Percentiles rank a stretch among this genome's conserved stretches.
Evolutionary conservation across 2,797 vertebrate species (phyloP).

Genomic region (Microctenopoma stevenorrisi): DNA sequence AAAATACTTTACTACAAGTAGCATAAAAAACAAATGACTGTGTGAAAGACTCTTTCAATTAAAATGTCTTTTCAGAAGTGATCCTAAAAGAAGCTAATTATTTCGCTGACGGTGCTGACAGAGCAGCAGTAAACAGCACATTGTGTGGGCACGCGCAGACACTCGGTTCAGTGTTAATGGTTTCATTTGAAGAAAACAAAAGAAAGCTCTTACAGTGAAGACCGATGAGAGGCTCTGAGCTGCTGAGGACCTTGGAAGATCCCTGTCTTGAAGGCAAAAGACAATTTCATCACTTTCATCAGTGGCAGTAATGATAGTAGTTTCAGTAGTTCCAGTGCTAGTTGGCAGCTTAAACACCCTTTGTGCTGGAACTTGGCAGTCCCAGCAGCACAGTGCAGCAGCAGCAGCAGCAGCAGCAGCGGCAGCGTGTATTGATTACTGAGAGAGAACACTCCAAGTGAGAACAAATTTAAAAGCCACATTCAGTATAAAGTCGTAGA

Average conservation of each 20-base stretch:
- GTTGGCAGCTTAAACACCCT: conserved; percentile 31
- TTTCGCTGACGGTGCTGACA: conserved; percentile 21
- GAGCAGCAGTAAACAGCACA: conserved; percentile 4
- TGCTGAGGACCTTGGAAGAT: conserved; percentile 36
- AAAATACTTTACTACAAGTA: neutral
- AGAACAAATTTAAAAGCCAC: conserved; percentile 63
- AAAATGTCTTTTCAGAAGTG: neutral
- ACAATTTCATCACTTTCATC: conserved; percentile 28
- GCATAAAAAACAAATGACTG: neutral
- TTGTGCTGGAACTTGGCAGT: conserved; percentile 20
- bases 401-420: conserved; percentile 11
- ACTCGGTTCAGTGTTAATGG: accelerated
- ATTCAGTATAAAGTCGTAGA: conserved; percentile 45
- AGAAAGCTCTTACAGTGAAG: conserved; percentile 52
- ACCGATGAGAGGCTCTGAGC: conserved; percentile 31
- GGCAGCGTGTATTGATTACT: conserved; percentile 55
- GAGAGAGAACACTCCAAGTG: conserved; percentile 45
- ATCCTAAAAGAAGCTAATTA: neutral
- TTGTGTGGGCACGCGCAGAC: neutral
- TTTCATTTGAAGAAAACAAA: conserved; percentile 2
- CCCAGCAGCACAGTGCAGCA: conserved; percentile 32
- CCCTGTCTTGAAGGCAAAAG: conserved; percentile 69
- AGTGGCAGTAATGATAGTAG: conserved; percentile 18
- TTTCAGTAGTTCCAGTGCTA: conserved; percentile 15
- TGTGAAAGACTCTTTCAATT: neutral